Evolutionary conservation across 2,888 invertebrate genomes (phyloP).

Genomic region (Aelia acuminata): DNA sequence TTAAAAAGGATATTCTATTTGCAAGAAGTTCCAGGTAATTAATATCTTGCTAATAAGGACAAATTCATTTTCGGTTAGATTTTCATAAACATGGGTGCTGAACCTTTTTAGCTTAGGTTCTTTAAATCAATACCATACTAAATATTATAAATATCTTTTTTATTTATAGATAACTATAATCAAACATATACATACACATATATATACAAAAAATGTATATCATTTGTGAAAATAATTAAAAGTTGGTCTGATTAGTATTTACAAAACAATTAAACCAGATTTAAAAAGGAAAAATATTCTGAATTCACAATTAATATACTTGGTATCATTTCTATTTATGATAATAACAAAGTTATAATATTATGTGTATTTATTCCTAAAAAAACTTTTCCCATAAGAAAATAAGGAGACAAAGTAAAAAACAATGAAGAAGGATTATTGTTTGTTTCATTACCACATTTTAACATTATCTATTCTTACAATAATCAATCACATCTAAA

Average conservation of each 20-base stretch:
- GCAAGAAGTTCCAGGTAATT: too few species aligned
- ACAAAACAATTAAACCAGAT: not conserved
- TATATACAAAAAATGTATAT: conserved; percentile 22
- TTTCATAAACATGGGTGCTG: too few species aligned
- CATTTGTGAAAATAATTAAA: conserved; percentile 4
- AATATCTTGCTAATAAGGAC: too few species aligned
- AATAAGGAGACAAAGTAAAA: not conserved
- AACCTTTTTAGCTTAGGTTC: too few species aligned
- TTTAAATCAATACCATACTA: not conserved
- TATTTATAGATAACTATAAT: not conserved
- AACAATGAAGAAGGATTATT: not conserved
- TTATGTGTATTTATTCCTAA: conserved; percentile 4
- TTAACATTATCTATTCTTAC: not conserved
- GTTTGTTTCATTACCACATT: not conserved
- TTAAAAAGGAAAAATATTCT: not conserved
- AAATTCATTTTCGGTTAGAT: too few species aligned
- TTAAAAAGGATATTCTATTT: too few species aligned
- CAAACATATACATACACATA: conserved; percentile 7
- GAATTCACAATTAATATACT: not conserved
- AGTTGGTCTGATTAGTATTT: conserved; percentile 44
- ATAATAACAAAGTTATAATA: conserved; percentile 11
- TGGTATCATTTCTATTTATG: not conserved
- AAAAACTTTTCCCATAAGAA: not conserved
- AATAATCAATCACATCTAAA: too few species aligned
- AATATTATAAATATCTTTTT: conserved; percentile 3